Conservation (phyloP, 2,888 invertebrate genomes). For the Dione juno region DNA sequence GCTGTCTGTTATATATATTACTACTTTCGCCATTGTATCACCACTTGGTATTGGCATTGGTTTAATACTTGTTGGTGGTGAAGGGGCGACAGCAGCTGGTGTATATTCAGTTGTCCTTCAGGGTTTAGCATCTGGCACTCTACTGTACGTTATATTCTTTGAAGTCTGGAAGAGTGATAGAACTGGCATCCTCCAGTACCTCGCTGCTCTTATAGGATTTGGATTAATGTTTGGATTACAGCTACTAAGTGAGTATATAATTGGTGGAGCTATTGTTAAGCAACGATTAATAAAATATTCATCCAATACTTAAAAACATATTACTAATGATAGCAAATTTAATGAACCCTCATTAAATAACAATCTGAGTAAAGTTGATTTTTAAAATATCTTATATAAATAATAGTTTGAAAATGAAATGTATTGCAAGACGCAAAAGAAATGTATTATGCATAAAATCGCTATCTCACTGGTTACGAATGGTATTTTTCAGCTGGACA, state of each 20-base stretch:
- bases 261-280: background rate
- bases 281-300: background rate
- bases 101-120: slow-evolving; percentile 87
- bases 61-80: slow-evolving; percentile 85
- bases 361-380: no score
- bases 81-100: slow-evolving; percentile 83
- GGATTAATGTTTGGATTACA: slow-evolving; percentile 88
- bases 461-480: no score
- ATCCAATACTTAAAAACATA: no score
- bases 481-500: slow-evolving; percentile 65
- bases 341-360: no score
- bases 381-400: no score
- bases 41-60: slow-evolving; percentile 91
- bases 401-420: background rate
- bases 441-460: background rate
- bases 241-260: slow-evolving; percentile 79
- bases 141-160: slow-evolving; percentile 98
- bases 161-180: slow-evolving; percentile 89
- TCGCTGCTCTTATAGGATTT: slow-evolving; percentile 88
- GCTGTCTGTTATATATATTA: slow-evolving; percentile 86
- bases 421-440: background rate
- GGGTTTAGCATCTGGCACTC: slow-evolving; percentile 95
- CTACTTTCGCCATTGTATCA: slow-evolving; percentile 90
- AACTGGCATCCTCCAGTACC: slow-evolving; percentile 85
- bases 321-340: no score